Base-by-base conservation (phyloP, 1,140 invertebrate species). In the Trachelipus rathkii region DNA sequence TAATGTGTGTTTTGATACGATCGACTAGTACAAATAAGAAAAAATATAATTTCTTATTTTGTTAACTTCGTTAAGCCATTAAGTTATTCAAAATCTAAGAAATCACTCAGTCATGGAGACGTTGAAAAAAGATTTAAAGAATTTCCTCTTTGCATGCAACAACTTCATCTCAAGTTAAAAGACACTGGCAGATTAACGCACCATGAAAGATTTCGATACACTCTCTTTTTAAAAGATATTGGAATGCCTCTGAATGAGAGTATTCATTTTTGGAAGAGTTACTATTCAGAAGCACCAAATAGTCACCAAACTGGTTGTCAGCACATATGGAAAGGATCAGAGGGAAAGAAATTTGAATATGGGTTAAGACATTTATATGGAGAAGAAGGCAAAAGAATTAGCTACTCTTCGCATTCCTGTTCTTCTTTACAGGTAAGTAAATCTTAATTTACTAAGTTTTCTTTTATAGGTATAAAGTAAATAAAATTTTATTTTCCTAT, bases 331-430 rank as follows among this genome's bases (percentile, higher is more conserved):
- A 60, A 15, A 60, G 50, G 50, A 60, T 15, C 50, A 15, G 50
- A 13, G 4, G 50, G 11, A 60, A 60, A 60, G 8, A 13, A 19
- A 13, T 60, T 60, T 60, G 50, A 60, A 60, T 60, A 60, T 60
- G 50, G 50, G 3, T 15, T 60, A 15, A 13, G 50, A 60, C 50
- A 60, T 60, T 15, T 60, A 19, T 60, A 60, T 60, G 50, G 50
- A 60, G 50, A 60, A 15, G 50, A 60, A 60, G 50, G 50, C 50
- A 60, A 60, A 60, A 60, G 50, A 60, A 19, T 60, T 60, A 60
- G 50, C 8, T 60, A 60, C 50, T 15, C 11, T 60, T 60, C 50
- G 2, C 50, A 60, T 60, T 60, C 50, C 19, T 60, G 50, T 19
- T 60, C 50, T 60, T 13, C 50, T 60, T 19, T 60, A 60, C 50